Conservation (phyloP, 2,797 vertebrate species). For the Sphenodon punctatus region DNA sequence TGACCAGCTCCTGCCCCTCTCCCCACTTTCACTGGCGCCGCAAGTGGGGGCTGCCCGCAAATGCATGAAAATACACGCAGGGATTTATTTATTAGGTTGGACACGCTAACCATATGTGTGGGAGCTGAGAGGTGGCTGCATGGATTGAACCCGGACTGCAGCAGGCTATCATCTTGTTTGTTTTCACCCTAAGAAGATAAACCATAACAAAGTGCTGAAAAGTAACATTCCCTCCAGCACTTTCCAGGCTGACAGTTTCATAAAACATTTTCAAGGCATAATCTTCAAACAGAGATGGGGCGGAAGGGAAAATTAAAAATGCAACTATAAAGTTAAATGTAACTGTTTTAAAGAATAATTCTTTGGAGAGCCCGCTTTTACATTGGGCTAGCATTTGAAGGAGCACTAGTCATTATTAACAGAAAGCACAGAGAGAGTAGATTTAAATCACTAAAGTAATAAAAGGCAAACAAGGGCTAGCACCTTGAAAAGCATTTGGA, state of each 20-base stretch:
- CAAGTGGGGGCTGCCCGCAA: too few relatives aligned
- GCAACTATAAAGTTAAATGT: constrained; percentile 82
- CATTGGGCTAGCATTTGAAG: constrained; percentile 79
- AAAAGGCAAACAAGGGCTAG: constrained; percentile 80
- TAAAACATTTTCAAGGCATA: constrained; percentile 70
- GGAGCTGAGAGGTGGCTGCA: too few relatives aligned
- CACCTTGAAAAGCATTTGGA: constrained; percentile 85
- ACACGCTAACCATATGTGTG: too few relatives aligned
- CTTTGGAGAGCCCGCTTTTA: constrained; percentile 80
- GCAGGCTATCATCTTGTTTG: too few relatives aligned
- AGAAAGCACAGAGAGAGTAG: constrained; percentile 79
- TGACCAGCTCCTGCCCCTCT: too few relatives aligned
- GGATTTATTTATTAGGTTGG: too few relatives aligned
- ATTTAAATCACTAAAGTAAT: constrained; percentile 84
- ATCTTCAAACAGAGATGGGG: constrained; percentile 72
- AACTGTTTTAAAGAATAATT: constrained; percentile 82
- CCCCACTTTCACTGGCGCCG: too few relatives aligned
- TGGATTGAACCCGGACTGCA: too few relatives aligned
- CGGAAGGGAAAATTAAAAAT: constrained; percentile 77
- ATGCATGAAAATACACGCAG: too few relatives aligned
- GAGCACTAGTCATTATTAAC: constrained; percentile 81
- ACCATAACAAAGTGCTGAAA: constrained; percentile 27
- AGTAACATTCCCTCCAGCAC: constrained; percentile 60
- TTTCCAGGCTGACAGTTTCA: constrained; percentile 73
- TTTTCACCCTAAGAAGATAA: constrained; percentile 56